Conservation (phyloP, 1,140 invertebrate genomes). For the Ips nitidus region DNA sequence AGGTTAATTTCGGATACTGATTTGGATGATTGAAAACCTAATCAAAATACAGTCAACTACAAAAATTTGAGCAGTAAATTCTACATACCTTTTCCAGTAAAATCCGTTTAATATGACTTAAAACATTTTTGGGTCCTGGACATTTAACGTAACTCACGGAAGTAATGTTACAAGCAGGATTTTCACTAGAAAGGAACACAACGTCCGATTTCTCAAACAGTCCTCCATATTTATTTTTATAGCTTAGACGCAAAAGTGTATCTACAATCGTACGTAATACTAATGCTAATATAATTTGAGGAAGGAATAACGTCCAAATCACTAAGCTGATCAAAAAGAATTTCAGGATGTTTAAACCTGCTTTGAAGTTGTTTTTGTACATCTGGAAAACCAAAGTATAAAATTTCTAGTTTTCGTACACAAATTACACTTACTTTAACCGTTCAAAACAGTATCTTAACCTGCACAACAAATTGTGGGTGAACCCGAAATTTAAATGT, state of each 20-base stretch:
- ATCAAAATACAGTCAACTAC: neutral
- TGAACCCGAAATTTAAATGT: too few species aligned
- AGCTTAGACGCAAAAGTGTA: neutral
- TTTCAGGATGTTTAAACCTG: too few species aligned
- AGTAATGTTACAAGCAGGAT: neutral
- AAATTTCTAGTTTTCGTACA: too few species aligned
- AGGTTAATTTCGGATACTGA: neutral
- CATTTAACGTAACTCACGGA: neutral
- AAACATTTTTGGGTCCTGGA: neutral
- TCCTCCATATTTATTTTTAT: slow-evolving; percentile 1
- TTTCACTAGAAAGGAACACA: neutral
- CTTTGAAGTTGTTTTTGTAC: too few species aligned
- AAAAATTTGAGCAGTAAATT: neutral
- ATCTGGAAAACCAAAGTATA: too few species aligned
- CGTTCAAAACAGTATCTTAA: too few species aligned
- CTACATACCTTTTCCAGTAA: neutral
- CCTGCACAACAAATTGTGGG: too few species aligned
- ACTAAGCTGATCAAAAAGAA: too few species aligned
- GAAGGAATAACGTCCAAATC: neutral
- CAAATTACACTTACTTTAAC: too few species aligned
- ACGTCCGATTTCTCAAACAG: neutral
- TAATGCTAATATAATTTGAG: neutral
- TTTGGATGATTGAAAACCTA: neutral
- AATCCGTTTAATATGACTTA: neutral
- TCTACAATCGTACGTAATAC: neutral